A percentile compares a stretch with the other conserved stretches of the same genome.
phyloP scores from a whole-genome alignment of 1,140 invertebrate species.

The Musca domestica region DNA sequence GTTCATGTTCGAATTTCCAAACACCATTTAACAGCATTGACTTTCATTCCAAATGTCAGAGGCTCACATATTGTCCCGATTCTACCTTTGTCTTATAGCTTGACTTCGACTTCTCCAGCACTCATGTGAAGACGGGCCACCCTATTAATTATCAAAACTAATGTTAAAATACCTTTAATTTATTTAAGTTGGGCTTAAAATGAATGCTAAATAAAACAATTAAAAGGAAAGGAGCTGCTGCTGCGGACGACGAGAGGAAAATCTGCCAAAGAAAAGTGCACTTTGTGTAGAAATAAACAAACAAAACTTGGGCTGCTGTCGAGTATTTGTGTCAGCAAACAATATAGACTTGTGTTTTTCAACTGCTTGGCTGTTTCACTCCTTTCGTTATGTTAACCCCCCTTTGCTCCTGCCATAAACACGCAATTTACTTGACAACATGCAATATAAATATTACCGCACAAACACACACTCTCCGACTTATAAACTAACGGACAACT shows the following conservation, averaged over 20 bases:
- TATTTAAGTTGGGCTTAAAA: no score
- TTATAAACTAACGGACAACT: background rate
- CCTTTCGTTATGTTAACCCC: no score
- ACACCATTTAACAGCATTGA: no score
- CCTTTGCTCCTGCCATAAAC: background rate
- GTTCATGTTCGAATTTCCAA: no score
- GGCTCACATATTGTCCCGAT: no score
- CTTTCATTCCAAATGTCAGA: no score
- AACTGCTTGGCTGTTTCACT: background rate
- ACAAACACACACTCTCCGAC: background rate
- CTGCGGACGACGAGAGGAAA: background rate
- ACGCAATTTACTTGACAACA: background rate
- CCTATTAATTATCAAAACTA: no score
- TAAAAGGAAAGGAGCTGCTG: slow-evolving; percentile 15
- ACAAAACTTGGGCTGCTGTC: slow-evolving; percentile 8
- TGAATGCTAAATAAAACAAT: slow-evolving; percentile 15
- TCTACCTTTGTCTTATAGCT: no score
- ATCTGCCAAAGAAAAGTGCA: slow-evolving; percentile 19
- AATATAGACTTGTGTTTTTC: background rate
- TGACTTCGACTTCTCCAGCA: no score
- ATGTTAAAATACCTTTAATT: no score
- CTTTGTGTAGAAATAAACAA: slow-evolving; percentile 10
- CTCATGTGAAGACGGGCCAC: no score
- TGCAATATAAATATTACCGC: background rate
- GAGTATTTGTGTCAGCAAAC: slow-evolving; percentile 20